These are phyloP conservation scores for Callimorpha dominula DNA, from an alignment of 2,888 invertebrate species.

Conservation along the genomic window DNA sequence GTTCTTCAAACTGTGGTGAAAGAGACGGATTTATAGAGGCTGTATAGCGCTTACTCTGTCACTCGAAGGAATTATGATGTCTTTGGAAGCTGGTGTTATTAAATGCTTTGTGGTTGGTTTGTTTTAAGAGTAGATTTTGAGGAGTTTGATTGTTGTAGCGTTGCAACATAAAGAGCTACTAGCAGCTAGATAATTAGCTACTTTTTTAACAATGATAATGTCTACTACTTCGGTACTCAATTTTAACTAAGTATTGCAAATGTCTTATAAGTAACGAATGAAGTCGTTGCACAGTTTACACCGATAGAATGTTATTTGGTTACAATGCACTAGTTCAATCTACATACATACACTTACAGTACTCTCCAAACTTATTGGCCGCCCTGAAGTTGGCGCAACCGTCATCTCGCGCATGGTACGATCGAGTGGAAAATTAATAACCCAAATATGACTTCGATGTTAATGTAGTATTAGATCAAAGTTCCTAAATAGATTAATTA, in stretches of 20 bases:
- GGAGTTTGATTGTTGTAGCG: neutral
- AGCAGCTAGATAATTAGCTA: neutral
- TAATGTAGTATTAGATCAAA: too few species aligned
- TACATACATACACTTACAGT: too few species aligned
- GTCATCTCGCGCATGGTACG: too few species aligned
- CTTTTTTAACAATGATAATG: neutral
- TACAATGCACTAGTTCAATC: too few species aligned
- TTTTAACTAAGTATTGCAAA: neutral
- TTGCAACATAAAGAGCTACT: neutral
- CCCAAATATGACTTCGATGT: too few species aligned
- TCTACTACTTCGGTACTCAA: neutral
- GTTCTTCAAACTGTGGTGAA: slow-evolving; percentile 15
- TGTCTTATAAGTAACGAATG: too few species aligned
- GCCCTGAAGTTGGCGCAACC: too few species aligned
- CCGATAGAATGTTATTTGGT: too few species aligned
- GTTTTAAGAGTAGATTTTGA: slow-evolving; percentile 1
- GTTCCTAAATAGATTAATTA: too few species aligned
- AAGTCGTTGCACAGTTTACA: too few species aligned
- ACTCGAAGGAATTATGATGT: slow-evolving; percentile 12
- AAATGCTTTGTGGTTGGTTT: slow-evolving; percentile 13
- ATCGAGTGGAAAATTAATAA: too few species aligned
- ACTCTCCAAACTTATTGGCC: too few species aligned
- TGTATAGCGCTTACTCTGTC: slow-evolving; percentile 5
- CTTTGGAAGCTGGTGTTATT: slow-evolving; percentile 16
- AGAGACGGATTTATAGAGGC: slow-evolving; percentile 8